Evolutionary conservation across 2,797 vertebrate species (phyloP).

Genomic region (Mus caroli): DNA sequence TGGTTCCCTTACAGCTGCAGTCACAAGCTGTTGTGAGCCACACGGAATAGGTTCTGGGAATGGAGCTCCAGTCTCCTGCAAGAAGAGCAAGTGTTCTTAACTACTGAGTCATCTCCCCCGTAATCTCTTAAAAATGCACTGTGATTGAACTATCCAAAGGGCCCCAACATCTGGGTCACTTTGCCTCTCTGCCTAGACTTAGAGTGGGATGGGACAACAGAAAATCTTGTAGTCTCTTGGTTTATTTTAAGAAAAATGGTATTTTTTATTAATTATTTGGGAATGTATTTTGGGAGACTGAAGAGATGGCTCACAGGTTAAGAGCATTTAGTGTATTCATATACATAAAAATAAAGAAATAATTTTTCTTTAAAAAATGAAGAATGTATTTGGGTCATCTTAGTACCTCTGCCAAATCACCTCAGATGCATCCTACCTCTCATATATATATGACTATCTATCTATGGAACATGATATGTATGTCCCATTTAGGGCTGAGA

Average conservation of each 20-base stretch:
- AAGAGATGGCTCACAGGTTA: background rate
- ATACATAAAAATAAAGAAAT: too few species aligned
- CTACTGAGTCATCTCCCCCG: background rate
- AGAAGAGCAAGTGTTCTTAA: background rate
- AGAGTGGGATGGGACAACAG: background rate
- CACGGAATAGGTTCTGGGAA: too few species aligned
- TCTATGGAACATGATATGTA: background rate
- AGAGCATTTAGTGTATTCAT: too few species aligned
- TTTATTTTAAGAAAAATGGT: background rate
- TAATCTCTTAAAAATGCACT: constrained; percentile 73
- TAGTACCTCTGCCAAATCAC: background rate
- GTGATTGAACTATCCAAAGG: background rate
- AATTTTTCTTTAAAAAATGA: too few species aligned
- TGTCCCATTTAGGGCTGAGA: background rate
- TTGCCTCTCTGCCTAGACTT: background rate
- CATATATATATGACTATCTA: background rate
- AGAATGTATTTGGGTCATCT: background rate
- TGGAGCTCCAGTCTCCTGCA: background rate
- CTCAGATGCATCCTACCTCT: background rate
- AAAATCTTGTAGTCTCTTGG: background rate
- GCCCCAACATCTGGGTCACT: background rate
- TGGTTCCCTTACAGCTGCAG: background rate
- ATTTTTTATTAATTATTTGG: background rate
- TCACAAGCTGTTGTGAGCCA: background rate
- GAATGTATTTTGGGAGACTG: background rate